phyloP scores from a whole-genome alignment of 2,113 vertebrate genomes.

The Anolis carolinensis region DNA sequence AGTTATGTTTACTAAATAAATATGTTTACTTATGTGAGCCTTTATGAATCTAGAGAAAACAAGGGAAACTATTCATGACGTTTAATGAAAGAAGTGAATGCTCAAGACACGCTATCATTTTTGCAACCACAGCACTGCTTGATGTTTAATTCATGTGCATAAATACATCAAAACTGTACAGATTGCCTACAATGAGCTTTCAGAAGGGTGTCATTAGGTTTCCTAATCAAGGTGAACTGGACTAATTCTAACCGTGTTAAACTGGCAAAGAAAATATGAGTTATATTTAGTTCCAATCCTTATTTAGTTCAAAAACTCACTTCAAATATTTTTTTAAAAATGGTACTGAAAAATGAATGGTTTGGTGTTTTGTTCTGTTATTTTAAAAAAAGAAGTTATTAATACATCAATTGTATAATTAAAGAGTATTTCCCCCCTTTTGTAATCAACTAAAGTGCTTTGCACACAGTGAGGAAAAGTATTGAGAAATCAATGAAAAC shows the following conservation, averaged over 20 bases:
- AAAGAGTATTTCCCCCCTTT: background rate
- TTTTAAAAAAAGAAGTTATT: background rate
- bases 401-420: background rate
- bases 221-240: background rate
- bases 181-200: background rate
- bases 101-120: background rate
- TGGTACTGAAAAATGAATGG: constrained; percentile 15
- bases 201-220: rapidly evolving
- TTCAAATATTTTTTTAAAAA: constrained; percentile 38
- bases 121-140: rapidly evolving
- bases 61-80: background rate
- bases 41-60: background rate
- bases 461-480: background rate
- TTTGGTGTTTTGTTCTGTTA: background rate
- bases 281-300: constrained; percentile 5
- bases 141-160: constrained; percentile 18
- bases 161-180: background rate
- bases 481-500: background rate
- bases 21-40: background rate
- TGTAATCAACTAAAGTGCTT: background rate
- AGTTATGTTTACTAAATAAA: background rate
- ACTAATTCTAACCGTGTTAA: constrained; percentile 5
- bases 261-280: background rate
- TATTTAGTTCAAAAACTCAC: background rate
- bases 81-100: background rate